Evolutionary conservation across 2,797 vertebrate genomes (phyloP).

Genomic region (Chrysocyon brachyurus): DNA sequence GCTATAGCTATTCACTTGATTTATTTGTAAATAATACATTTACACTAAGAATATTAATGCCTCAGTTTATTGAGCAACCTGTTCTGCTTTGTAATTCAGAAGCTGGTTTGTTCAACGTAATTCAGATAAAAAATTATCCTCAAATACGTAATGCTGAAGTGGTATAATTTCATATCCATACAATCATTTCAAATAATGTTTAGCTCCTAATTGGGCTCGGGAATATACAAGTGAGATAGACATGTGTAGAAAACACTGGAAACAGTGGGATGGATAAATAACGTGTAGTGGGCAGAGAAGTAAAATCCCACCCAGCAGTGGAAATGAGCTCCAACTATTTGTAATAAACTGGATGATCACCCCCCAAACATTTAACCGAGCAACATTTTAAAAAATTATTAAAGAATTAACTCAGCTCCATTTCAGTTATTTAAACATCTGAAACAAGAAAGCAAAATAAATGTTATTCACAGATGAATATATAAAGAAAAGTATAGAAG

Average conservation of each 20-base stretch:
- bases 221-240: neutral
- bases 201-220: neutral
- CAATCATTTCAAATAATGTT: constrained; percentile 34
- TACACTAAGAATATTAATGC: neutral
- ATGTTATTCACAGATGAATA: neutral
- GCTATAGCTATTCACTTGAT: neutral
- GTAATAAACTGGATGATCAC: neutral
- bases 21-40: neutral
- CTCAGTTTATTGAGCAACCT: neutral
- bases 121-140: constrained; percentile 13
- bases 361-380: neutral
- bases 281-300: neutral
- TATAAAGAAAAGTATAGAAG: neutral
- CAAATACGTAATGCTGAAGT: neutral
- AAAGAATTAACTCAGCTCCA: neutral
- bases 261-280: neutral
- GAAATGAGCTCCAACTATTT: neutral
- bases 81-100: neutral
- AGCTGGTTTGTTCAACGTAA: neutral
- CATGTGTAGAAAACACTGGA: neutral
- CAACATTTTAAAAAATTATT: neutral
- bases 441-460: neutral
- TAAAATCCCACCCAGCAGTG: neutral
- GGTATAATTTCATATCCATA: neutral
- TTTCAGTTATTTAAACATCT: neutral